Evolutionary conservation across 2,113 vertebrate genomes (phyloP).

Genomic region (Chrysemys picta): DNA sequence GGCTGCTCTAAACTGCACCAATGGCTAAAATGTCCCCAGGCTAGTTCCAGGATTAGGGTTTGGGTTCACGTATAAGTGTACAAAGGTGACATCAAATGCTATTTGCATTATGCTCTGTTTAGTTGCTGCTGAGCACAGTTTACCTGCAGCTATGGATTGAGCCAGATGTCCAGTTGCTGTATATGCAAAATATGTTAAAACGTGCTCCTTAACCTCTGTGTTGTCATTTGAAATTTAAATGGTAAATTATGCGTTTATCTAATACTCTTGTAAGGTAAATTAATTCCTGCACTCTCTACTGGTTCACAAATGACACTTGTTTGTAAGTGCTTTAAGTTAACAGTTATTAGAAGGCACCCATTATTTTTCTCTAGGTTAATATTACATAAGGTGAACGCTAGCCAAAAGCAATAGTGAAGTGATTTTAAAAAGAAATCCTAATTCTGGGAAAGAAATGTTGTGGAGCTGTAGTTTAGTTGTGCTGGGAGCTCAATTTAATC

Average conservation of each 20-base stretch:
- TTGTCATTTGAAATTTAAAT: slow-evolving; percentile 13
- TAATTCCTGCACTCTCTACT: slow-evolving; percentile 64
- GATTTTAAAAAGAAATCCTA: slow-evolving; percentile 69
- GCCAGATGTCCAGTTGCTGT: not conserved
- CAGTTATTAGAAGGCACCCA: slow-evolving; percentile 73
- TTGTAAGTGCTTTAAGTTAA: slow-evolving; percentile 74
- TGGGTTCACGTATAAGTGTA: not conserved
- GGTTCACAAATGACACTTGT: slow-evolving; percentile 69
- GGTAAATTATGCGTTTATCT: slow-evolving; percentile 56
- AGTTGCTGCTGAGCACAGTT: not conserved
- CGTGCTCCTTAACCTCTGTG: slow-evolving; percentile 30
- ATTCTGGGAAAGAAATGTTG: slow-evolving; percentile 68
- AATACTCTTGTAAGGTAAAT: slow-evolving; percentile 31
- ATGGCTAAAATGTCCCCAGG: not conserved
- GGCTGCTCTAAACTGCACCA: not conserved
- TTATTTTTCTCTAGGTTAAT: slow-evolving; percentile 71
- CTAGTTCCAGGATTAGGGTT: rapidly evolving
- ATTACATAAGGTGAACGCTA: slow-evolving; percentile 55
- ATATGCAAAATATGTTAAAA: slow-evolving; percentile 32
- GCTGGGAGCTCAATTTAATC: slow-evolving; percentile 71
- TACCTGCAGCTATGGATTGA: not conserved
- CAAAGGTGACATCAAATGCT: not conserved
- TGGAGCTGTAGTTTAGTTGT: slow-evolving; percentile 45
- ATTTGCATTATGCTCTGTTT: not conserved
- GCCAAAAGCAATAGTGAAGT: slow-evolving; percentile 66